Evolutionary conservation across 1,140 invertebrate species (phyloP).

Genomic region (Ips typographus): DNA sequence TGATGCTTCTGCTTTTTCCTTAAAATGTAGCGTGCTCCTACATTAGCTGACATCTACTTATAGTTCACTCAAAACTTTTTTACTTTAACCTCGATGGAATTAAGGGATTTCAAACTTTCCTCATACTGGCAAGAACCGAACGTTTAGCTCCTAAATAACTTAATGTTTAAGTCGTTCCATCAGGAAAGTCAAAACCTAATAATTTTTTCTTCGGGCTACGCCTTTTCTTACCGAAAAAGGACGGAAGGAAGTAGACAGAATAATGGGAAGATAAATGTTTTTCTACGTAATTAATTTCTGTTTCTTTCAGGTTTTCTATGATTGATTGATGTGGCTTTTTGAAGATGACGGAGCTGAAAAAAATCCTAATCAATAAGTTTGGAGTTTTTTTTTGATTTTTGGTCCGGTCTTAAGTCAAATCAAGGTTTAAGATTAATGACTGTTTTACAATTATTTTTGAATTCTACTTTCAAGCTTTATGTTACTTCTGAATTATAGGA

Average conservation of each 20-base stretch:
- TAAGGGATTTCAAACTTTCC: no score
- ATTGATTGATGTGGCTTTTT: constrained; percentile 32
- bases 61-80: no score
- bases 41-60: no score
- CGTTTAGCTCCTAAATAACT: no score
- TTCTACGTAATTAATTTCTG: constrained; percentile 36
- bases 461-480: background rate
- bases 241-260: constrained; percentile 21
- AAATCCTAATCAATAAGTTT: constrained; percentile 28
- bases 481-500: no score
- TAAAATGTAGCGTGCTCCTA: no score
- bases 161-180: no score
- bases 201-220: constrained; percentile 5
- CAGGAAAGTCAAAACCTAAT: background rate
- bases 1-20: no score
- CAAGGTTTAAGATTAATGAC: constrained; percentile 12
- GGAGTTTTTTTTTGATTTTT: constrained; percentile 10
- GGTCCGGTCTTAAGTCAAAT: constrained; percentile 7
- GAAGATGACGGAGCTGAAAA: constrained; percentile 14
- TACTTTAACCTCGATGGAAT: no score
- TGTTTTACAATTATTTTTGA: constrained; percentile 2
- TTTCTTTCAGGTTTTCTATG: constrained; percentile 29
- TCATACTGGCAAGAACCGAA: no score
- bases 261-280: constrained; percentile 36
- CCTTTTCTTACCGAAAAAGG: constrained; percentile 5